A percentile compares a stretch with the other conserved stretches of the same genome.
These are phyloP conservation scores for Xenopus tropicalis DNA, from an alignment of 2,113 vertebrate species.

Conservation along the genomic window UCB_Xtro_10.0 CM004448.2:120149501-120150000, in stretches of 20 bases:
- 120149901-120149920: neutral
- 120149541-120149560: slow-evolving; percentile 36
- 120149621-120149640: neutral
- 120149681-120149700: no score
- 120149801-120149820: no score
- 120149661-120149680: neutral
- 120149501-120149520: slow-evolving; percentile 34
- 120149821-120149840: no score
- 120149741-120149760: no score
- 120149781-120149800: no score
- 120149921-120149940: neutral
- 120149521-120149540: slow-evolving; percentile 42
- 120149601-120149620: slow-evolving; percentile 10
- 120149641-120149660: neutral
- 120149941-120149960: neutral
- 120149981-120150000: no score
- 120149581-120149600: slow-evolving; percentile 25
- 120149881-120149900: no score
- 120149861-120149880: no score
- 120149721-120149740: no score
- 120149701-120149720: no score
- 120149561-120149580: slow-evolving; percentile 33
- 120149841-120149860: no score
- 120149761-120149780: no score
- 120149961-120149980: neutral